Percentiles rank a stretch among this genome's conserved stretches.
These are phyloP conservation scores for Orchesella cincta DNA, from an alignment of 1,140 invertebrate genomes.

Conservation along the genomic window DNA sequence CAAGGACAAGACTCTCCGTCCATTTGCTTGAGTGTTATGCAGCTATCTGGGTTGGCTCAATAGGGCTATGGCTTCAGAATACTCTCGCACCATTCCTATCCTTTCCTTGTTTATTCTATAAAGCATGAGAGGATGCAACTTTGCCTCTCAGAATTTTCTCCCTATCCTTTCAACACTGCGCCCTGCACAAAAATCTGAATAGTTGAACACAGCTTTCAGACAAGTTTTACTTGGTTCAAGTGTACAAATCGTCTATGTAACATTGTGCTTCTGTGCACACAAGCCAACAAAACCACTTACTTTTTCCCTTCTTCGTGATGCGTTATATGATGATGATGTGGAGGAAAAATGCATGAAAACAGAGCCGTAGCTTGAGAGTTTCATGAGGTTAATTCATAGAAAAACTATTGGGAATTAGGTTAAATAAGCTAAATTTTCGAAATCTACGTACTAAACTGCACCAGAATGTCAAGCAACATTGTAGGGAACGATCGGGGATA, in stretches of 20 bases:
- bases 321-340: conserved; percentile 9
- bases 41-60: no score
- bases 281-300: neutral
- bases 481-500: neutral
- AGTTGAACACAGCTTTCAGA: neutral
- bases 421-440: neutral
- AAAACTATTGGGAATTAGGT: no score
- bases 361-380: conserved; percentile 12
- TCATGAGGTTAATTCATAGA: no score
- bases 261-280: no score
- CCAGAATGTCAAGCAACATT: neutral
- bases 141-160: neutral
- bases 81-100: neutral
- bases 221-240: no score
- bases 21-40: no score
- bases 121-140: neutral
- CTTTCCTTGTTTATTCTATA: neutral
- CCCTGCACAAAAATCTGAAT: neutral
- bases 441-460: neutral
- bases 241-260: no score
- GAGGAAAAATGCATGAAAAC: no score
- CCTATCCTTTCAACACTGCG: neutral
- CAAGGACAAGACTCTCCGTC: no score
- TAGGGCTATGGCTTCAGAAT: no score
- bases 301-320: neutral